phyloP scores from a whole-genome alignment of 2,113 vertebrate species.

The Mirounga angustirostris region DNA sequence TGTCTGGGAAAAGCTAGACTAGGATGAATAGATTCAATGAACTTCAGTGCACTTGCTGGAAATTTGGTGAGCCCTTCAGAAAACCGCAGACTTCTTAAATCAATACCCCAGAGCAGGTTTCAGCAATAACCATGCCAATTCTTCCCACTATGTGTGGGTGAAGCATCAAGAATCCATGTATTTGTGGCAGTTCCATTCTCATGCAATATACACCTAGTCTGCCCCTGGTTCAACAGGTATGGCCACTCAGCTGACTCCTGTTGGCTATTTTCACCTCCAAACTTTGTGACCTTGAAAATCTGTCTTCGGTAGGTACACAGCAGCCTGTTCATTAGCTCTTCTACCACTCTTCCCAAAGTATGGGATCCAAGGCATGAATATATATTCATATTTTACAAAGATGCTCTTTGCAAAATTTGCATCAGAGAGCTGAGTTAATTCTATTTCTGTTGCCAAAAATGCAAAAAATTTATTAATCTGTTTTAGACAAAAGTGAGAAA shows the following conservation, averaged over 20 bases:
- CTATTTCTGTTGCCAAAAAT: background rate
- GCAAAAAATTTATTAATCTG: background rate
- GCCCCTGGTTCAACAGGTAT: background rate
- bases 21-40: background rate
- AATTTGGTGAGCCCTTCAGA: slow-evolving; percentile 45
- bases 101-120: background rate
- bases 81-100: slow-evolving; percentile 33
- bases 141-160: background rate
- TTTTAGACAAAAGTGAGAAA: slow-evolving; percentile 41
- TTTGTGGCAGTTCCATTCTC: background rate
- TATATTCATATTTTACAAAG: background rate
- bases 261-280: background rate
- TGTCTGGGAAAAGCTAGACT: slow-evolving; percentile 20
- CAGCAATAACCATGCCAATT: background rate
- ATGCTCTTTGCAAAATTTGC: background rate
- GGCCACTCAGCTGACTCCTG: background rate
- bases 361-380: background rate
- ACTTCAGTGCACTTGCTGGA: background rate
- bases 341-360: background rate
- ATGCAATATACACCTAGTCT: background rate
- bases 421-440: background rate
- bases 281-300: background rate
- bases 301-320: background rate
- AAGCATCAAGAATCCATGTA: background rate
- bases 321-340: background rate